Conservation (phyloP, 2,888 invertebrate genomes). For the Torymus aiolomorphi region DNA sequence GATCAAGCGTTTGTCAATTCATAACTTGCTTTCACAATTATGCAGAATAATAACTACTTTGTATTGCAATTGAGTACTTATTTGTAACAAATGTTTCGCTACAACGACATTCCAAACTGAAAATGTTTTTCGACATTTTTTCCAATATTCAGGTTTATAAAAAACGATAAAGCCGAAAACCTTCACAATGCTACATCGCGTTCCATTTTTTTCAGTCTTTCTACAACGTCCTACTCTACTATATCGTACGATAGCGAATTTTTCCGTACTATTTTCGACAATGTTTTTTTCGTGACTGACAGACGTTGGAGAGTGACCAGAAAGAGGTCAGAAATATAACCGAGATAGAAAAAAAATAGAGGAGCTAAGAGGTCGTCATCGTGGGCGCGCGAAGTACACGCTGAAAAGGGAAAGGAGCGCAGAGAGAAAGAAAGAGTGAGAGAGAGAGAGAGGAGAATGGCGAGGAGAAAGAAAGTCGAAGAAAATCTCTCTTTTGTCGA, state of each 20-base stretch:
- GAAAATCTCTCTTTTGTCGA: slow-evolving; percentile 35
- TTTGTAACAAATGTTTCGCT: no score
- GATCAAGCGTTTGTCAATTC: no score
- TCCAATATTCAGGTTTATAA: no score
- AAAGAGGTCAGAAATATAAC: background rate
- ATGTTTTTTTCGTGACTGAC: slow-evolving; percentile 28
- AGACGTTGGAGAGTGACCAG: slow-evolving; percentile 9
- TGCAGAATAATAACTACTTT: no score
- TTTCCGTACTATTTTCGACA: slow-evolving; percentile 13
- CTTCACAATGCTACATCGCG: slow-evolving; percentile 16
- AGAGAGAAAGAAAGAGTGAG: background rate
- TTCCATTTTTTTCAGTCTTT: slow-evolving; percentile 7
- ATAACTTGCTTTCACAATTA: no score
- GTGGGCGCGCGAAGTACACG: background rate
- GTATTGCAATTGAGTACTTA: no score
- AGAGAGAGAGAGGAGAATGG: background rate
- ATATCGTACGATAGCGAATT: slow-evolving; percentile 25
- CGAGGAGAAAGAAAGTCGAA: slow-evolving; percentile 3
- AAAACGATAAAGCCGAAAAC: background rate
- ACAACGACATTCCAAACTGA: no score
- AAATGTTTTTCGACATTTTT: no score
- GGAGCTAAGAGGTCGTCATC: no score
- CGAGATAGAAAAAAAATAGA: no score
- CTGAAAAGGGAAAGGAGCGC: slow-evolving; percentile 11
- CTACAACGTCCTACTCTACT: background rate